These are phyloP conservation scores for Xerus rutilus DNA, from an alignment of 2,797 vertebrate species.

Conservation along the genomic window DNA sequence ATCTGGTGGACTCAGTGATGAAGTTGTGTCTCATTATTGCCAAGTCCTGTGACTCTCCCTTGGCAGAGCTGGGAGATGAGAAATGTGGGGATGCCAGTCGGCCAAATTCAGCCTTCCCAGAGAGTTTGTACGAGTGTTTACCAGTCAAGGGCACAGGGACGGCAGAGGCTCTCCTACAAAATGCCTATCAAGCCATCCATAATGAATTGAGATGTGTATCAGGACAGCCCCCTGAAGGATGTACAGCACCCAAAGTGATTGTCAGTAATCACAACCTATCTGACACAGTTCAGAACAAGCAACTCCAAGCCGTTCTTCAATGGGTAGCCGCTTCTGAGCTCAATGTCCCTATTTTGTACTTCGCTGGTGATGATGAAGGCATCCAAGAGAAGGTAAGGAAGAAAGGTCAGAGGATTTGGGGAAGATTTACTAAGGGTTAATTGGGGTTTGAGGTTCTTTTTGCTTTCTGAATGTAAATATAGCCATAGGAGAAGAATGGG, in stretches of 20 bases:
- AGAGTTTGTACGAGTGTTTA: conserved; percentile 74
- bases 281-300: conserved; percentile 79
- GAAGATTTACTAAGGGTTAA: background rate
- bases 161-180: conserved; percentile 72
- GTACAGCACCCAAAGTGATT: conserved; percentile 73
- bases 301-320: conserved; percentile 83
- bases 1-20: conserved; percentile 82
- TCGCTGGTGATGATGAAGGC: conserved; percentile 79
- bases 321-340: conserved; percentile 82
- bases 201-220: conserved; percentile 68
- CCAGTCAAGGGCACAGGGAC: conserved; percentile 72
- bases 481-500: background rate
- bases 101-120: conserved; percentile 61
- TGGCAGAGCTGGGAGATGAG: conserved; percentile 74
- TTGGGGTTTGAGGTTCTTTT: background rate
- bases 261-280: conserved; percentile 78
- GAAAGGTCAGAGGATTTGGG: background rate
- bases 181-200: conserved; percentile 77
- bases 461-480: background rate
- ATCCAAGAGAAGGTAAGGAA: conserved; percentile 84
- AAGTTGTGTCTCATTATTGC: conserved; percentile 83
- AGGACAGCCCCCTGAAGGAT: conserved; percentile 19
- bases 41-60: conserved; percentile 82
- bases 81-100: conserved; percentile 71
- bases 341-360: conserved; percentile 78